These are phyloP conservation scores for Phymorhynchus buccinoides DNA, from an alignment of 1,140 invertebrate species.

Conservation along the genomic window DNA sequence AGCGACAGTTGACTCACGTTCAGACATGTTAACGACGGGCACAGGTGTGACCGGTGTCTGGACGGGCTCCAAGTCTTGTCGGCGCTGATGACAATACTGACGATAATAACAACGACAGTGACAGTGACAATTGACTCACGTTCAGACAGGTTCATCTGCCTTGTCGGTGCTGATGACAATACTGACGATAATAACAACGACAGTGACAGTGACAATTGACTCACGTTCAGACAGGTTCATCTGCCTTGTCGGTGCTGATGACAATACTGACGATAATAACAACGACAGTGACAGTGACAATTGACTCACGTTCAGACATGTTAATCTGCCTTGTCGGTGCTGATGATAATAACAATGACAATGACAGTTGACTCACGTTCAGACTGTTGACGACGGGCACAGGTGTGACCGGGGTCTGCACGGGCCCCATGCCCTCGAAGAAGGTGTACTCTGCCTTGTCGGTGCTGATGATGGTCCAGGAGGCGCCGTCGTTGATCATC, in stretches of 20 bases:
- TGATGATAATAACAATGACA: too few relatives aligned
- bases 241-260: too few relatives aligned
- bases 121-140: slow-evolving; percentile 75
- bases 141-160: slow-evolving; percentile 96
- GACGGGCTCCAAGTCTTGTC: too few relatives aligned
- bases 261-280: too few relatives aligned
- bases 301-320: slow-evolving; percentile 96
- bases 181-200: too few relatives aligned
- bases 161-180: slow-evolving; percentile 99
- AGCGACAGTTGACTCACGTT: slow-evolving; percentile 80
- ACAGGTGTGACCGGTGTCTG: slow-evolving; percentile 96
- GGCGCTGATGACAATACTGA: too few relatives aligned
- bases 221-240: too few relatives aligned
- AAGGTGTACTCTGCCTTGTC: slow-evolving; percentile 99
- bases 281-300: too few relatives aligned
- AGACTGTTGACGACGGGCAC: slow-evolving; percentile 95
- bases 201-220: too few relatives aligned
- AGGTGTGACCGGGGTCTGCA: slow-evolving; percentile 94
- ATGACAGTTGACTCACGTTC: slow-evolving; percentile 80
- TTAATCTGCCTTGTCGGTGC: slow-evolving; percentile 99
- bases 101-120: too few relatives aligned
- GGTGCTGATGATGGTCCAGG: slow-evolving; percentile 99
- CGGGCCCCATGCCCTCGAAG: slow-evolving; percentile 99
- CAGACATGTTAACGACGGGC: slow-evolving; percentile 92
- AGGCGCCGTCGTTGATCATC: slow-evolving; percentile 99